These are phyloP conservation scores for Cettia cetti DNA, from an alignment of 2,113 vertebrate species.

Conservation along the genomic window DNA sequence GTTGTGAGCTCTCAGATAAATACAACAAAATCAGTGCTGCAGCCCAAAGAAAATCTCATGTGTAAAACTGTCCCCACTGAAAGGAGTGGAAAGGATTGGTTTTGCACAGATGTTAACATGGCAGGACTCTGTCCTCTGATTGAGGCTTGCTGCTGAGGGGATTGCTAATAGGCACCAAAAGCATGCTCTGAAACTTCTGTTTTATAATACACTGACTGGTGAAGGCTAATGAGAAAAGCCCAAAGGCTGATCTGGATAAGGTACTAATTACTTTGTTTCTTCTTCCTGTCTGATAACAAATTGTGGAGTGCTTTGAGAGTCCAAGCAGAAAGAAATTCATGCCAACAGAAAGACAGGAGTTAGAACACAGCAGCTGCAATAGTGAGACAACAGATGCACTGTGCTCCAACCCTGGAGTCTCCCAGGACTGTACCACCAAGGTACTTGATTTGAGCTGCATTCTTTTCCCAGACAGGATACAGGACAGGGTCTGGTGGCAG, in stretches of 20 bases:
- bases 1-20: not conserved
- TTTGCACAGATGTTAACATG: not conserved
- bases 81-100: not conserved
- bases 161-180: not conserved
- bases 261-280: not conserved
- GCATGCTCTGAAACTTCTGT: not conserved
- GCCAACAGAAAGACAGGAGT: not conserved
- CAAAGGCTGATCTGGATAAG: not conserved
- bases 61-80: not conserved
- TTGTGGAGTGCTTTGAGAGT: not conserved
- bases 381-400: not conserved
- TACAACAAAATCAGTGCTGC: not conserved
- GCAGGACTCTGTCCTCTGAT: not conserved
- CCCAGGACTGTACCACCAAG: rapidly evolving
- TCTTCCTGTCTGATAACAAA: not conserved
- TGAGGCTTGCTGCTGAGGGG: not conserved
- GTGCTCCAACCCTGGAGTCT: not conserved
- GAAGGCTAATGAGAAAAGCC: not conserved
- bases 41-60: not conserved
- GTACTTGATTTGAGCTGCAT: not conserved
- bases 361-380: not conserved
- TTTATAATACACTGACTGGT: not conserved
- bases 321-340: not conserved
- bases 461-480: not conserved
- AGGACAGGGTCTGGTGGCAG: not conserved